Base-by-base conservation (phyloP, 2,888 invertebrate species). In the Cerceris rybyensis region DNA sequence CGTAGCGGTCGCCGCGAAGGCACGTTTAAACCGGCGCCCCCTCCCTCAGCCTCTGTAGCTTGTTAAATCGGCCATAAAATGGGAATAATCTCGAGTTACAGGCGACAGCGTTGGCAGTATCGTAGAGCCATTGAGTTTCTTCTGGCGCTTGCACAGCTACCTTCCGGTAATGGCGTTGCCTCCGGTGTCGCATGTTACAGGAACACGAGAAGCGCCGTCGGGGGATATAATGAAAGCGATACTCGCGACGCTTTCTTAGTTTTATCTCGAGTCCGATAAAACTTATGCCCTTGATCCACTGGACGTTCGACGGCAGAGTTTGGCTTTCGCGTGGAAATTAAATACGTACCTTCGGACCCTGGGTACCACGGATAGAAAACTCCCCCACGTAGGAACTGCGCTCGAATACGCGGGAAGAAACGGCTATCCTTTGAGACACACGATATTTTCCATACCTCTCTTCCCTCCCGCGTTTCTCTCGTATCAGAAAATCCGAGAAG, bases 31-130 rank as follows among this genome's bases (percentile, higher is more conserved):
- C 57, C 66, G 66, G 60, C 60, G 57, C 73, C 55, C 78, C 64
- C 70, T 70, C 72, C 67, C 75, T 8, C 55, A 39, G 68, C 59
- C 39, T 72, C 67, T 74, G 81, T 83, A 78, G 83, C 86, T 86
- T 87, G 88, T 90, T 89, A 88, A 91, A 90, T 89, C 83, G 85
- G 72, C 86, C 81, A 86, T 90, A 86, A 91, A 90, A 88, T 85
- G 84, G 84, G 85, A 87, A 87, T 88, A 88, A 88, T 89, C 86
- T 88, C 87, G 79, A 86, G 85, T 89, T 88, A 88, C 88, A 85
- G 73, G 81, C 82, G 77, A 85, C 86, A 72, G 63, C 83, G 79
- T 81, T 67, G 78, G 70, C 81, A 82, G 80, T 82, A 75, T 83
- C 78, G 80, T 66, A 58, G 76, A 75, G 80, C 66, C 77, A 71